Evolutionary conservation across 1,140 invertebrate species (phyloP).

Genomic region (Euura lappo): DNA sequence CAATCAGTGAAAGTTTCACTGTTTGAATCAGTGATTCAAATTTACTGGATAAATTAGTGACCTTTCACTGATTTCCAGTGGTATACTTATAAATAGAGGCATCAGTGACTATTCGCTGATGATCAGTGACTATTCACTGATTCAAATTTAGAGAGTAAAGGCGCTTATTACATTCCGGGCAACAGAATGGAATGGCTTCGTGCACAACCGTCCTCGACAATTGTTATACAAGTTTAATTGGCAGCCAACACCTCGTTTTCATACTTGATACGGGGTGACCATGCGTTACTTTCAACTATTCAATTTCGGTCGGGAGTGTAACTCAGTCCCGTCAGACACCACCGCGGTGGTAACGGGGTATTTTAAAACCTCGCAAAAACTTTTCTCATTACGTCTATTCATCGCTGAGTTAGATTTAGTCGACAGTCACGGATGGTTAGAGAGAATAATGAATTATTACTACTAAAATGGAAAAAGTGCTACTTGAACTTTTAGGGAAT

Average conservation of each 20-base stretch:
- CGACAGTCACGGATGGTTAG: background rate
- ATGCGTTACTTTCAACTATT: background rate
- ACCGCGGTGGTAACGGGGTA: too few relatives aligned
- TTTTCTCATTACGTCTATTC: conserved; percentile 5
- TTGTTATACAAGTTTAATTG: background rate
- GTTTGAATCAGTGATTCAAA: too few relatives aligned
- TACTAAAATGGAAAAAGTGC: background rate
- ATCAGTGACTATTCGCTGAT: too few relatives aligned
- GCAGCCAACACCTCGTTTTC: background rate
- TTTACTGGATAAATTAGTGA: too few relatives aligned
- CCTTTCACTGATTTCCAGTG: too few relatives aligned
- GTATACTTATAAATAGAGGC: too few relatives aligned
- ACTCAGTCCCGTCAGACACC: too few relatives aligned
- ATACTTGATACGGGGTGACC: background rate
- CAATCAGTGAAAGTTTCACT: too few relatives aligned
- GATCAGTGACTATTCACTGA: too few relatives aligned
- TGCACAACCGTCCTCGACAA: background rate
- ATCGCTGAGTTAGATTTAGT: background rate
- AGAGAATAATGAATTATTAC: background rate
- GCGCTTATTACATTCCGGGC: background rate
- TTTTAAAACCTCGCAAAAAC: background rate
- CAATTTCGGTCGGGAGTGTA: background rate
- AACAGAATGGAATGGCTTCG: background rate
- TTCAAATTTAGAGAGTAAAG: too few relatives aligned
- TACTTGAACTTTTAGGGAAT: too few relatives aligned